Evolutionary conservation across 2,797 vertebrate species (phyloP), one percentile per base, ranked within the genome.

Genomic region (Phataginus tetradactyla): DNA sequence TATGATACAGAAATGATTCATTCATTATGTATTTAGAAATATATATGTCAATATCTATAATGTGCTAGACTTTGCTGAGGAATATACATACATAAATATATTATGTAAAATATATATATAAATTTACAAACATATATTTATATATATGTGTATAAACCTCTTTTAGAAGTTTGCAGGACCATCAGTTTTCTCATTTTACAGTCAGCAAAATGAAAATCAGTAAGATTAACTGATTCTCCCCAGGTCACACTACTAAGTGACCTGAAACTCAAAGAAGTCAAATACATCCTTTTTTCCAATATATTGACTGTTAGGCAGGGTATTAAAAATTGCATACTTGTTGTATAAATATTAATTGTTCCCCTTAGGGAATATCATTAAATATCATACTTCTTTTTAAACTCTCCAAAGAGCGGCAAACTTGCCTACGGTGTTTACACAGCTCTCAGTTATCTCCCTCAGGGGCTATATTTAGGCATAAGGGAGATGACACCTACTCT

Each of bases 121-220:
- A 27, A 39, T 29, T 9, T 71, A 25, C 45, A 45, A 45, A 45
- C 45, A 45, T 45, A 45, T 45, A 45, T 45, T 45, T 45, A 45
- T 45, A 45, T 45, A 45, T 45, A 45, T 45, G 10, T 45, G 45
- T 45, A 45, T 45, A 45, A 45, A 45, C 45, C 10, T 45, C 45
- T 45, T 45, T 45, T 45, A 74, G 45, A 64, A 83, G 13, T 45
- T 63, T 11, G 63, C 20, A 34, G 25, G 66, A 5, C 32, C 34
- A 45, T 79, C 68, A 59, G 14, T 55, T 91, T 78, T 79, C 42
- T 68, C 68, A 61, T 89, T 79, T 90, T 72, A 84, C 3, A 85
- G 42, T 66, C 13, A 81, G 29, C 18, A 81, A 86, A 86, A 80
- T 20, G 55, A 53, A 96, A 95, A 59, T 57, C 12, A 61, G 3